Conservation (phyloP, 2,797 vertebrate species). For the Eptatretus atami region DNA sequence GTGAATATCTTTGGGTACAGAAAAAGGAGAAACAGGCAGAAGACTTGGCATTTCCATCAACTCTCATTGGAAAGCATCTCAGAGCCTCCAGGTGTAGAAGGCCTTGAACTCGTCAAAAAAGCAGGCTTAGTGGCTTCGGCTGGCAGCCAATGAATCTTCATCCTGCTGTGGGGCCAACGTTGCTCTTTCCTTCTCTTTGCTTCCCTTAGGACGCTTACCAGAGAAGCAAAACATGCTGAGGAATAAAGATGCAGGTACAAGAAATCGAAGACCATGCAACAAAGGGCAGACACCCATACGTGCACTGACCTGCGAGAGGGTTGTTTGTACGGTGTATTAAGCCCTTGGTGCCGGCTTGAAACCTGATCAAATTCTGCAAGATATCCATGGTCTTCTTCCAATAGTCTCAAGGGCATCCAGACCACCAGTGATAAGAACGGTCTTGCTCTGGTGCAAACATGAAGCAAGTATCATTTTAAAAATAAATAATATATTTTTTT, state of each 20-base stretch:
- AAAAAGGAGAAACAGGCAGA: not conserved
- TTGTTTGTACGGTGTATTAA: conserved; percentile 67
- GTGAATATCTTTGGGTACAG: not conserved
- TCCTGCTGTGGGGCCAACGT: conserved; percentile 33
- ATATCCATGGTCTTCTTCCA: conserved; percentile 92
- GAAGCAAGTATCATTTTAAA: conserved; percentile 6
- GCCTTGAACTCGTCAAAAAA: conserved; percentile 94
- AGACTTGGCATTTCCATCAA: conserved; percentile 22
- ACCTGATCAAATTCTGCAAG: conserved; percentile 70
- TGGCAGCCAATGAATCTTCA: conserved; percentile 13
- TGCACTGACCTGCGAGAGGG: conserved; percentile 49
- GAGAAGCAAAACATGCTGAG: conserved; percentile 9
- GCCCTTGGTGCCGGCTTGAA: conserved; percentile 79
- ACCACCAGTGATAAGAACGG: conserved; percentile 59
- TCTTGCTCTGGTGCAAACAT: conserved; percentile 37
- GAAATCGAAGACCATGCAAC: conserved; percentile 8
- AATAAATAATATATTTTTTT: not conserved
- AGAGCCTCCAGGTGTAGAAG: conserved; percentile 81
- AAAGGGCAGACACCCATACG: not conserved
- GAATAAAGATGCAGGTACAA: not conserved
- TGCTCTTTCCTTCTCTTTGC: conserved; percentile 86
- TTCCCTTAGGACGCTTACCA: conserved; percentile 54
- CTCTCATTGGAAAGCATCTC: conserved; percentile 91
- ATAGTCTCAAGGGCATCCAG: conserved; percentile 88
- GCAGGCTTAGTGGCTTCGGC: conserved; percentile 56